Percentiles rank a stretch among this genome's conserved stretches.
Conservation (phyloP, 1,140 invertebrate species). For the Drosophila arizonae region DNA sequence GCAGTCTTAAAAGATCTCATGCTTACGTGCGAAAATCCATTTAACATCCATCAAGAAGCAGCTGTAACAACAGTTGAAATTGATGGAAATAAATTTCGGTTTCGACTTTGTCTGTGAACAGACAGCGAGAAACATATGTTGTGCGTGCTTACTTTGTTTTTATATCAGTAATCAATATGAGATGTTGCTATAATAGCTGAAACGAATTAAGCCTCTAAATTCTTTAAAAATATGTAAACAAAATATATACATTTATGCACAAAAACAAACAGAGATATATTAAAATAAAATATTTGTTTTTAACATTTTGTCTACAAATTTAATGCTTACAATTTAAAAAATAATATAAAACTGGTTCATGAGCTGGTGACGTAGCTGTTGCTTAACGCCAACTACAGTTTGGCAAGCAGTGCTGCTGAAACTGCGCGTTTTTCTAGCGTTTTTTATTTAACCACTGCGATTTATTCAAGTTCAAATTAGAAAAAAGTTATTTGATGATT, state of each 20-base stretch:
- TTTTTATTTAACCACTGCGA: background rate
- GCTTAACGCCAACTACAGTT: background rate
- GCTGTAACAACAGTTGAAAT: constrained; percentile 12
- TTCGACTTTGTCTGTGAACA: background rate
- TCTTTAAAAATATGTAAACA: too few relatives aligned
- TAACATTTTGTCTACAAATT: too few relatives aligned
- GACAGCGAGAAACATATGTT: background rate
- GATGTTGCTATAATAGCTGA: background rate
- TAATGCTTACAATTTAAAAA: too few relatives aligned
- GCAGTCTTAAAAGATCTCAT: constrained; percentile 15
- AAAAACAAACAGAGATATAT: too few relatives aligned
- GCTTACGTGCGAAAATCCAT: constrained; percentile 6
- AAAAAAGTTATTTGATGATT: background rate
- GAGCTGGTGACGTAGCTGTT: background rate
- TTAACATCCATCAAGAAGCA: constrained; percentile 4
- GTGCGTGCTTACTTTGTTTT: background rate
- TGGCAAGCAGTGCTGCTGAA: background rate
- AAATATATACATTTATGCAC: background rate
- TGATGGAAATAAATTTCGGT: constrained; percentile 13
- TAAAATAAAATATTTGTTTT: too few relatives aligned
- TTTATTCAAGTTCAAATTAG: background rate
- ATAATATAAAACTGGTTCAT: background rate
- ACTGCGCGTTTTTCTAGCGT: background rate
- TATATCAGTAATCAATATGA: background rate
- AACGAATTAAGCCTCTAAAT: too few relatives aligned